Evolutionary conservation across 53 echinoderm and acorn worm species (phyloP), one percentile per base, ranked within the genome.

Genomic region (Hippasteria phrygiana): DNA sequence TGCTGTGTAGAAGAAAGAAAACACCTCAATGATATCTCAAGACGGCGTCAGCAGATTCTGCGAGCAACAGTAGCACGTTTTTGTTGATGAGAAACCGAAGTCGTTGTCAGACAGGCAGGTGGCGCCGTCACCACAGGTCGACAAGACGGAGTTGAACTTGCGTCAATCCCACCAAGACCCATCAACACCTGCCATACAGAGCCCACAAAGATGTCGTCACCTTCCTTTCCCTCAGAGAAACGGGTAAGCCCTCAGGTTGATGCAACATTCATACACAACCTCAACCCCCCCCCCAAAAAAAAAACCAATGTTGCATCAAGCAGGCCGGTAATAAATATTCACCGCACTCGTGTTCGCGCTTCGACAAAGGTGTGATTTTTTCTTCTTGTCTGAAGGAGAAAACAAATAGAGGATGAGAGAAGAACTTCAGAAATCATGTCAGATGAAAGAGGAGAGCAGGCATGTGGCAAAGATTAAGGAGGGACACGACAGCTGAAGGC

Each of bases 181-280:
- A 59, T 24, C 59, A 5, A 22, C 59, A 59, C 59, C 59, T 59
- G 59, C 20, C 59, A 8, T 22, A 59, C 26, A 22, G 26, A 59
- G 59, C 59, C n/a, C 8, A 18, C 24, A 22, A 3, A 5, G 22
- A 9, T 59, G 59, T 59, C 59, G 26, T 26, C 59, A 16, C n/a
- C 26, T 59, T 54, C 54, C 20, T 16, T 59, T 51, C 16, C 51
- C 16, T 16, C 18, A 22, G 59, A 59, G 2, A 14, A 20, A 24
- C n/a, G 1, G 59, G 16, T 59, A 59, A 22, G 20, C 14, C 16
- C 14, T 17, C 51, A 20, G 20, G 59, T 22, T 20, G 8, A 24
- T 20, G 26, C 59, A 59, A 59, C 59, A 59, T 59, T 59, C n/a
- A 59, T 59, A 59, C 14, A n/a, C n/a, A n/a, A n/a, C n/a, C n/a